Evolutionary conservation across 2,888 invertebrate genomes (phyloP).

Genomic region (Apocheima hispidaria): DNA sequence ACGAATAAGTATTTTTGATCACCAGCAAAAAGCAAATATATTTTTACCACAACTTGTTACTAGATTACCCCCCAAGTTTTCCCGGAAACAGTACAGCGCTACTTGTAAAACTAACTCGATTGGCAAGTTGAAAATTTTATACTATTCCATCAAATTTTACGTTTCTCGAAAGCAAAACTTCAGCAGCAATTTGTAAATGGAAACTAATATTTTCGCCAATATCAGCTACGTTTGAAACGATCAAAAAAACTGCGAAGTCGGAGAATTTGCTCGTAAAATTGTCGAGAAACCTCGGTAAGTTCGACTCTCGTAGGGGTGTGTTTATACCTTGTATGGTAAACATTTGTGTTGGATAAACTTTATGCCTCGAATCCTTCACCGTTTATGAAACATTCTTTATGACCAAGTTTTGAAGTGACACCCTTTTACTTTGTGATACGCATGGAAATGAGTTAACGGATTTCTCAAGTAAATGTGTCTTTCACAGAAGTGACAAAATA

Average conservation of each 20-base stretch:
- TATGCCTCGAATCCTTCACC: slow-evolving; percentile 7
- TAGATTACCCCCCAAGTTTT: background rate
- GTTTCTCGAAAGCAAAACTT: slow-evolving; percentile 27
- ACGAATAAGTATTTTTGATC: no score
- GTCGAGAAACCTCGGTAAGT: slow-evolving; percentile 30
- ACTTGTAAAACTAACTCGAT: slow-evolving; percentile 22
- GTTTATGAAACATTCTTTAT: slow-evolving; percentile 16
- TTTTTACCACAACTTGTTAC: background rate
- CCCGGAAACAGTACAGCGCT: slow-evolving; percentile 4
- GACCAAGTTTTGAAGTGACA: slow-evolving; percentile 16
- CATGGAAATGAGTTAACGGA: background rate
- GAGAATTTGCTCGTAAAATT: slow-evolving; percentile 34
- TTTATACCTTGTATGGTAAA: slow-evolving; percentile 7
- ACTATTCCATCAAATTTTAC: slow-evolving; percentile 26
- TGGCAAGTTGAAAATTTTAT: slow-evolving; percentile 18
- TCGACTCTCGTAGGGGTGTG: slow-evolving; percentile 27
- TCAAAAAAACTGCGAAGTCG: slow-evolving; percentile 38
- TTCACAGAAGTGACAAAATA: background rate
- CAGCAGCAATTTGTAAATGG: slow-evolving; percentile 37
- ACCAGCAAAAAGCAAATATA: background rate
- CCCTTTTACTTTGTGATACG: slow-evolving; percentile 19
- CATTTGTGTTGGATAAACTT: slow-evolving; percentile 10
- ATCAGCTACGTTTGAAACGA: slow-evolving; percentile 34
- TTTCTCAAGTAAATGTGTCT: slow-evolving; percentile 1
- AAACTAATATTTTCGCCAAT: slow-evolving; percentile 38